Evolutionary conservation across 2,888 invertebrate genomes (phyloP), one percentile per base, ranked within the genome.

Genomic region (Drosophila suboccidentalis): DNA sequence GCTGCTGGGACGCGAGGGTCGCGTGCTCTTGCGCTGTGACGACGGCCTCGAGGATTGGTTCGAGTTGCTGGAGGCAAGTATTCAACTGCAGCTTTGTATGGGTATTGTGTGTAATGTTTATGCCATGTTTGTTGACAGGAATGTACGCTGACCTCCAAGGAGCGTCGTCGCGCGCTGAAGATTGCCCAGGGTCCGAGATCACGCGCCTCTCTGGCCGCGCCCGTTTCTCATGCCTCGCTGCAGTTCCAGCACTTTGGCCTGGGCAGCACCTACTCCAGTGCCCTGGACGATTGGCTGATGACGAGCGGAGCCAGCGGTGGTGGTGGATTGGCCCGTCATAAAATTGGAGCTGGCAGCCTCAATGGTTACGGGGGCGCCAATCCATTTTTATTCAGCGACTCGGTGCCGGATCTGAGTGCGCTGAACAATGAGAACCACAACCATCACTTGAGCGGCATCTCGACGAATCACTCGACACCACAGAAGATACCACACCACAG

Each of bases 11-110:
- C 92, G 94, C 68, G 94, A 94, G 75, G 93, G 94, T 68, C 91
- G 92, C 26, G 92, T 93, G 54, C 85, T 93, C 38, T 80, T 92
- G 73, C 92, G 92, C 59, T 92, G 91, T 64, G 93, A 92, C 54
- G 94, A 94, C 71, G 95, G 94, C 53, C 92, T 95, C 46, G 95
- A 95, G 91, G 95, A 95, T 90, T 95, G 95, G 95, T 95, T 94
- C 89, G 94, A 95, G 90, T 92, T 95, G 71, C 91, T 95, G 53
- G 95, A 95, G 93, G 94, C 93, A 84, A 90, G 90, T 90, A 54
- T 50, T 36, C 43, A 39, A 4, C 29, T 41, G 0, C 5, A 26
- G 10, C 13, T 39, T 15, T 8, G 13, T 43, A 1, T 11, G 17
- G 0, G 6, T 8, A 22, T 19, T 29, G 9, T 19, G 5, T 6